Percentiles rank a stretch among this genome's conserved stretches.
phyloP scores from a whole-genome alignment of 1,140 invertebrate genomes.

The Aphis gossypii region DNA sequence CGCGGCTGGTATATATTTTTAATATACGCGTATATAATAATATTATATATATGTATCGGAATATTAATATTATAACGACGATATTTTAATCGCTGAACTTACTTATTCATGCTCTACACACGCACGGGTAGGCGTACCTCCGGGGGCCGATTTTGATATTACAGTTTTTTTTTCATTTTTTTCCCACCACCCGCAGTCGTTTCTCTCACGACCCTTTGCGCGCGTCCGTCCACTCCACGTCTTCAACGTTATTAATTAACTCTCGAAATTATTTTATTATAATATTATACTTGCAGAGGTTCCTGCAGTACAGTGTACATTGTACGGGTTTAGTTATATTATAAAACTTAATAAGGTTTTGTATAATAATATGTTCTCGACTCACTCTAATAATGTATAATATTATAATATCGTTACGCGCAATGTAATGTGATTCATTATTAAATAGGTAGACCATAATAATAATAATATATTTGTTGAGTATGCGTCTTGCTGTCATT shows the following conservation, averaged over 20 bases:
- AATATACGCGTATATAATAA: not conserved
- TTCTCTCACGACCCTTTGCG: not conserved
- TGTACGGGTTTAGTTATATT: not conserved
- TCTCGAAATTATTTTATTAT: not conserved
- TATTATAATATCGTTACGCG: not conserved
- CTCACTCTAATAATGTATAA: not conserved
- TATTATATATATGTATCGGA: not conserved
- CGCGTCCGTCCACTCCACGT: not conserved
- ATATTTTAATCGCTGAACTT: not conserved
- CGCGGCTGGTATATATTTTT: not conserved
- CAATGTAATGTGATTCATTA: not conserved
- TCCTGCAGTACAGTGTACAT: not conserved
- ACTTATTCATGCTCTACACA: not conserved
- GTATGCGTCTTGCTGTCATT: not conserved
- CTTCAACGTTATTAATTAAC: not conserved
- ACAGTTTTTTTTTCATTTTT: not conserved
- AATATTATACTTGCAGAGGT: not conserved
- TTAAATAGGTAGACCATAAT: not conserved
- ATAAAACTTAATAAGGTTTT: not conserved
- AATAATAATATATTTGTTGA: not conserved
- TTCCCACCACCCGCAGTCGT: not conserved
- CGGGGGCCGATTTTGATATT: slow-evolving; percentile 11
- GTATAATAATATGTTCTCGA: not conserved
- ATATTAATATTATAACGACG: not conserved
- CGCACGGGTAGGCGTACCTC: not conserved